A percentile compares a stretch with the other conserved stretches of the same genome.
These are phyloP conservation scores for Myodes glareolus DNA, from an alignment of 2,113 vertebrate genomes.

Conservation along the genomic window DNA sequence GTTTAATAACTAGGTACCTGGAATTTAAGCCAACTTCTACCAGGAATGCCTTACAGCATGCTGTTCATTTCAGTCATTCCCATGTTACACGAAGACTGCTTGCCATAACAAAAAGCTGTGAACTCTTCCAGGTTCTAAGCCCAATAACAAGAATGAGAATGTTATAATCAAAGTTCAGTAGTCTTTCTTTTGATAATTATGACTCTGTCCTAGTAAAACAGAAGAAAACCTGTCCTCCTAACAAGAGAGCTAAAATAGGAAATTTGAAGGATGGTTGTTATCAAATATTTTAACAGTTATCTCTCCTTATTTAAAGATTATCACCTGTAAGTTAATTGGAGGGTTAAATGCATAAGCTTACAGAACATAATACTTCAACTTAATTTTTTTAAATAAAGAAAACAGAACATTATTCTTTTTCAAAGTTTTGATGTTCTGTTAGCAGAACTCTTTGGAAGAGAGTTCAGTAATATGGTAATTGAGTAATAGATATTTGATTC, in stretches of 20 bases:
- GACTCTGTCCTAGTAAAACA: neutral
- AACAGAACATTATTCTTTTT: neutral
- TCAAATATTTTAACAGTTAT: neutral
- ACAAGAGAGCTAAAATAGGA: neutral
- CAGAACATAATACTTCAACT: neutral
- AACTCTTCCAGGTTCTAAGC: neutral
- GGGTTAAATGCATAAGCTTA: neutral
- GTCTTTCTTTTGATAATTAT: neutral
- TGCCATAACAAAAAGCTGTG: neutral
- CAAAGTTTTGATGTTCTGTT: neutral
- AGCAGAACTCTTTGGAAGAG: neutral
- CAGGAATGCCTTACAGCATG: no score
- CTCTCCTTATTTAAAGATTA: neutral
- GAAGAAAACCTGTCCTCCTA: neutral
- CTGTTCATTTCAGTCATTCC: neutral
- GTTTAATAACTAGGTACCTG: neutral
- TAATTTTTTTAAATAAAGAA: neutral
- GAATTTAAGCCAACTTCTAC: neutral
- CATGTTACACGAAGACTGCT: neutral
- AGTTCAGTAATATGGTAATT: neutral
- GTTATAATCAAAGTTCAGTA: neutral
- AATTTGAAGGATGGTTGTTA: neutral
- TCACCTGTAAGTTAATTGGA: neutral
- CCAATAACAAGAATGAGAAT: neutral
- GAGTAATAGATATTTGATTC: neutral